These are phyloP conservation scores for Pterophyllum scalare DNA, from an alignment of 2,113 vertebrate genomes.

Conservation along the genomic window DNA sequence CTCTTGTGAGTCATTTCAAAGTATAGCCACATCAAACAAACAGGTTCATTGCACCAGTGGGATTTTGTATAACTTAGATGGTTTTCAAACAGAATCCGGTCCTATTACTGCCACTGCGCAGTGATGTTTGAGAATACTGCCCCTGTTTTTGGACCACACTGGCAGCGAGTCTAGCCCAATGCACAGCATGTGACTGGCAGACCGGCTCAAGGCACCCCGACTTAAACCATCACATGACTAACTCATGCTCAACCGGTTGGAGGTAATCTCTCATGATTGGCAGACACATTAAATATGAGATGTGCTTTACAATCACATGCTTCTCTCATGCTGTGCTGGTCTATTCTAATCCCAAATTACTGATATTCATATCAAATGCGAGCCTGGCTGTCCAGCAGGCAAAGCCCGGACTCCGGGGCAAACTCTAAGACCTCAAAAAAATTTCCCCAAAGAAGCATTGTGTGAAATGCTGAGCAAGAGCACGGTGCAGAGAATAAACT, in stretches of 20 bases:
- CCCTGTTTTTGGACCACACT: conserved; percentile 12
- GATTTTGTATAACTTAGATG: conserved; percentile 36
- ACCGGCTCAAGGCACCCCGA: not conserved
- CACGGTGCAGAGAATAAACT: accelerated
- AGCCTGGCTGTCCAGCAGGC: not conserved
- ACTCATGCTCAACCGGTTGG: conserved; percentile 21
- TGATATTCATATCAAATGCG: conserved; percentile 29
- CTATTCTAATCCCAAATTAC: conserved; percentile 41
- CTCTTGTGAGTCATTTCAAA: conserved; percentile 57
- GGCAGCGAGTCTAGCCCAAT: conserved; percentile 17
- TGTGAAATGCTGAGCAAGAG: not conserved
- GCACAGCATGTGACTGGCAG: conserved; percentile 48
- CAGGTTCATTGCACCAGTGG: conserved; percentile 31
- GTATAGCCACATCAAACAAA: conserved; percentile 59
- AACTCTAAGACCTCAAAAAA: not conserved
- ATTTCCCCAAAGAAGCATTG: not conserved
- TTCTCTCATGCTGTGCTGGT: conserved; percentile 6
- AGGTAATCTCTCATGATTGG: conserved; percentile 54
- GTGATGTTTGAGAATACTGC: not conserved
- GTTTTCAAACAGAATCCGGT: conserved; percentile 30
- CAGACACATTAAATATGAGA: conserved; percentile 55
- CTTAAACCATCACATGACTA: conserved; percentile 61
- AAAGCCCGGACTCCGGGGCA: not conserved
- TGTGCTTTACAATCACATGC: conserved; percentile 52
- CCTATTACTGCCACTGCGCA: conserved; percentile 1